A percentile compares a stretch with the other conserved stretches of the same genome.
phyloP scores from a whole-genome alignment of 2,888 invertebrate genomes.

The Synergus umbraculus region DNA sequence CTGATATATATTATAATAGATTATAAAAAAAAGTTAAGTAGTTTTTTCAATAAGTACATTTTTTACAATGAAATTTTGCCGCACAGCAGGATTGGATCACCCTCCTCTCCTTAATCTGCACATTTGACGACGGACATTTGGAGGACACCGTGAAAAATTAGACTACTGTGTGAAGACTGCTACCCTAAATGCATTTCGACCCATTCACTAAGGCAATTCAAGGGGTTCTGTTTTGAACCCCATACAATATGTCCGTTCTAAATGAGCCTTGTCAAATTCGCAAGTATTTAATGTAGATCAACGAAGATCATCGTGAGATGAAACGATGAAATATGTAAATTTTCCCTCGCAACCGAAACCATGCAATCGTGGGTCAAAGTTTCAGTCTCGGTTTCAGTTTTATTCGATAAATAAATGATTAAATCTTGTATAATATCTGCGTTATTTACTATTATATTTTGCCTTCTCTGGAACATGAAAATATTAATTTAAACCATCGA shows the following conservation, averaged over 20 bases:
- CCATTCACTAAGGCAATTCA: slow-evolving; percentile 59
- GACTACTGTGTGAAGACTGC: slow-evolving; percentile 45
- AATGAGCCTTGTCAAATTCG: slow-evolving; percentile 68
- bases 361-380: neutral
- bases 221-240: slow-evolving; percentile 66
- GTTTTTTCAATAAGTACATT: too few relatives aligned
- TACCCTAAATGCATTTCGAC: slow-evolving; percentile 64
- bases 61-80: neutral
- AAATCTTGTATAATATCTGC: neutral
- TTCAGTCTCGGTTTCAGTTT: neutral
- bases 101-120: slow-evolving; percentile 45
- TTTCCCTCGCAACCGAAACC: neutral
- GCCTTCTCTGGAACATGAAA: neutral
- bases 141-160: slow-evolving; percentile 66
- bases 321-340: slow-evolving; percentile 48
- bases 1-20: too few relatives aligned
- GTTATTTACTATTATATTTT: neutral
- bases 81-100: neutral
- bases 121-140: slow-evolving; percentile 61
- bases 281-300: slow-evolving; percentile 69
- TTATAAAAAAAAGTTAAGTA: too few relatives aligned
- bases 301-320: slow-evolving; percentile 62
- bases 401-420: neutral
- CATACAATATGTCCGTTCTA: slow-evolving; percentile 59
- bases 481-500: neutral